Base-by-base conservation (phyloP, 2,113 vertebrate genomes). In the rat (Rattus norvegicus) region DNA sequence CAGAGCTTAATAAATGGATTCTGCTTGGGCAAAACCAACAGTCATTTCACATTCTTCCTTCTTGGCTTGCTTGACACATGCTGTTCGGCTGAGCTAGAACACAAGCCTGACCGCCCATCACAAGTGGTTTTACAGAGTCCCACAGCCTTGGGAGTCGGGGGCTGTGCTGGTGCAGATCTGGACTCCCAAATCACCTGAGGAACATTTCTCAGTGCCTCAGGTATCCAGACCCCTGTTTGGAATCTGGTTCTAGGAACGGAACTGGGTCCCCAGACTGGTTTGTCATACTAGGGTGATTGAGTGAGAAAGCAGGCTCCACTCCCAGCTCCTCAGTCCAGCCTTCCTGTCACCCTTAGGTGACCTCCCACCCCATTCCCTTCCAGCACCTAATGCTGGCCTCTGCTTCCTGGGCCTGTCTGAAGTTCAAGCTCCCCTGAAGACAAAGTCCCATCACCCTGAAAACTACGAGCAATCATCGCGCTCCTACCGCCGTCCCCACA, bases 1-100 rank as follows among this genome's bases (percentile, higher is more conserved):
- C 97, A 69, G 87, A n/a, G 54, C 92, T 97, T 98, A 98, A 98
- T 96, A 98, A 97, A 98, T 98, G 97, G 97, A 98, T 98, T 97
- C 92, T 76, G 75, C 90, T 75, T 95, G 91, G 94, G 97, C 96
- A 97, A 98, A 98, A 97, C 87, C 94, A 97, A 97, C 90, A 93
- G 93, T 81, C 93, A 93, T 97, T 97, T 95, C 92, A 83, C 76
- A 83, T n/a, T 85, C 80, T 90, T 94, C 59, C 75, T 85, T 95
- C 89, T 91, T 65, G 95, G 92, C 92, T 86, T 96, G 76, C 72
- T 96, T 77, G 76, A 95, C 88, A 88, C 3, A 13, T 11, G 13
- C 73, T 69, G n/a, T 95, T 79, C 22, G 84, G 59, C 87, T 69
- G 59, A n/a, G 63, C 22, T 11, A 49, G 85, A 70, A 11, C 61